Evolutionary conservation across 2,888 invertebrate species (phyloP).

Genomic region (Pammene aurita): DNA sequence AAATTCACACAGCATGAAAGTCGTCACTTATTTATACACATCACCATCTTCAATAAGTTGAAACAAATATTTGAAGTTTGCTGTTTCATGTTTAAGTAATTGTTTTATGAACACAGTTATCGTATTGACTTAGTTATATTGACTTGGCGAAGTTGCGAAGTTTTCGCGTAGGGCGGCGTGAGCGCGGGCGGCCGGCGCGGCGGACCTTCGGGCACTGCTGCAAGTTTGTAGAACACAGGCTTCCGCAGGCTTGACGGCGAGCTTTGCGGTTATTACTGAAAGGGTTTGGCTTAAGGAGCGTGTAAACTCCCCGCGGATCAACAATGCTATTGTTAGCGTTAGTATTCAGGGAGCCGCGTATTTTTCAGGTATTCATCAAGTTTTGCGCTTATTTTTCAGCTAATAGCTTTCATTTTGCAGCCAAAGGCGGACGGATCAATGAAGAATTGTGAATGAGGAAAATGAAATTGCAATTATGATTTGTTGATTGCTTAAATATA

Average conservation of each 20-base stretch:
- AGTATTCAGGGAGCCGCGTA: constrained; percentile 3
- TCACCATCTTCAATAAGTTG: neutral
- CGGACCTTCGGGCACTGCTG: constrained; percentile 51
- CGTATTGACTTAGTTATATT: constrained; percentile 28
- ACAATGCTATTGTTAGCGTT: constrained; percentile 31
- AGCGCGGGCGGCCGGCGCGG: constrained; percentile 49
- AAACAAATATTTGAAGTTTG: neutral
- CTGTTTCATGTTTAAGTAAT: neutral
- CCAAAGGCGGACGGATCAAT: too few species aligned
- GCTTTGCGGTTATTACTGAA: constrained; percentile 66
- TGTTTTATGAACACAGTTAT: constrained; percentile 25
- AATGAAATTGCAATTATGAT: neutral
- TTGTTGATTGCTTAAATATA: neutral
- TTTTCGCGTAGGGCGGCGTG: constrained; percentile 40
- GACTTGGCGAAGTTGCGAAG: constrained; percentile 40
- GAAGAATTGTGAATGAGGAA: neutral
- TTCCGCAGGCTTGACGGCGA: constrained; percentile 53
- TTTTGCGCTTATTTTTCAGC: constrained; percentile 1
- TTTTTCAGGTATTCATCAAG: constrained; percentile 18
- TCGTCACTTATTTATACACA: constrained; percentile 16
- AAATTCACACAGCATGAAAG: constrained; percentile 32
- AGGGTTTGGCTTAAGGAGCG: constrained; percentile 51
- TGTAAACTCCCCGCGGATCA: constrained; percentile 47
- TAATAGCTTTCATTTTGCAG: constrained; percentile 2
- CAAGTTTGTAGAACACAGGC: constrained; percentile 46